A percentile compares a stretch with the other conserved stretches of the same genome.
phyloP scores from a whole-genome alignment of 1,140 invertebrate genomes.

The Polypedilum pembai region DNA sequence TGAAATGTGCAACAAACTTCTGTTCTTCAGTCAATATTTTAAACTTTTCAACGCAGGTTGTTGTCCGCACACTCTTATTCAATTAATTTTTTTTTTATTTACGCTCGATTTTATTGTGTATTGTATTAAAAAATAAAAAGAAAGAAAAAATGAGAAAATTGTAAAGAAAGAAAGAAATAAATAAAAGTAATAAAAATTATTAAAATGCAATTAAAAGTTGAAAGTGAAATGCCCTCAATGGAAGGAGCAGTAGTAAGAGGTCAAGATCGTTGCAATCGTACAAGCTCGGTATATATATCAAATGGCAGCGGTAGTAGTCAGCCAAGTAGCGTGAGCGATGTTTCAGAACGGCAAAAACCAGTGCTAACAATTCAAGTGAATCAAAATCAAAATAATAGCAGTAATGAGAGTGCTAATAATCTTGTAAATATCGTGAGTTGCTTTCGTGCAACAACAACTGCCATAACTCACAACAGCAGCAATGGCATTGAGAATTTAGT shows the following conservation, averaged over 20 bases:
- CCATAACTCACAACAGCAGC: not conserved
- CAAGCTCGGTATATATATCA: slow-evolving; percentile 11
- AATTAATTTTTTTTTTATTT: not conserved
- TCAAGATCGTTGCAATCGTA: slow-evolving; percentile 9
- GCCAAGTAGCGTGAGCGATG: not conserved
- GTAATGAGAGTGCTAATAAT: slow-evolving; percentile 14
- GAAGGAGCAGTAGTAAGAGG: not conserved
- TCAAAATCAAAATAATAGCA: slow-evolving; percentile 17
- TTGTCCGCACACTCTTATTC: not conserved
- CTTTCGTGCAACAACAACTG: not conserved
- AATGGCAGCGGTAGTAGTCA: not conserved
- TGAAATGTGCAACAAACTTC: no score
- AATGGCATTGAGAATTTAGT: slow-evolving; percentile 25
- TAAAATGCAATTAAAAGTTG: not conserved
- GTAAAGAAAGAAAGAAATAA: not conserved
- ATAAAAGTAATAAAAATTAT: not conserved
- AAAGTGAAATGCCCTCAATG: not conserved
- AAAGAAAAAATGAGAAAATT: not conserved
- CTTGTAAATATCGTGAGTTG: slow-evolving; percentile 26
- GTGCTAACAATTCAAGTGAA: slow-evolving; percentile 27
- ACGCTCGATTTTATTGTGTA: not conserved
- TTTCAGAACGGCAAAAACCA: not conserved
- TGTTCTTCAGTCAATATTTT: not conserved
- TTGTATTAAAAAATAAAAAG: not conserved
- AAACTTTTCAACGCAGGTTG: not conserved